A percentile compares a stretch with the other conserved stretches of the same genome.
Evolutionary conservation across 2,888 invertebrate species (phyloP).

Genomic region (Amorpha juglandis): DNA sequence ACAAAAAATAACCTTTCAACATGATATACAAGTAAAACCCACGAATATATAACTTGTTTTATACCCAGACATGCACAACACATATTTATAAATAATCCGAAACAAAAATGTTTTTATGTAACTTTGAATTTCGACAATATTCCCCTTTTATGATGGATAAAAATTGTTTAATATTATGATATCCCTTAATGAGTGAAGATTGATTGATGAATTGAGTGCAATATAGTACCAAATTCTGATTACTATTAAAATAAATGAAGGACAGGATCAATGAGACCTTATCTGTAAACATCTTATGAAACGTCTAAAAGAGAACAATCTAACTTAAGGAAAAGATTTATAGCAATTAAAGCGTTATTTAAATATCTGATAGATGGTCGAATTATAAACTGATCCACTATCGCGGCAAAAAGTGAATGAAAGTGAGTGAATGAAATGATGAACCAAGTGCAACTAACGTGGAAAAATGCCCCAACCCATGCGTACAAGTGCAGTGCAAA

Average conservation of each 20-base stretch:
- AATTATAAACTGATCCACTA: no score
- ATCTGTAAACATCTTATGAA: no score
- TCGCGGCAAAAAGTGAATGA: background rate
- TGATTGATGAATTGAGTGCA: background rate
- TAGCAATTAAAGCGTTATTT: no score
- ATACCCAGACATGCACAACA: constrained; percentile 9
- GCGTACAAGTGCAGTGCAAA: constrained; percentile 7
- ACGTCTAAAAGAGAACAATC: no score
- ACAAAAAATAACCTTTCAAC: constrained; percentile 14
- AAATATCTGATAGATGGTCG: no score
- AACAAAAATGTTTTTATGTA: background rate
- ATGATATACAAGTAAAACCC: background rate
- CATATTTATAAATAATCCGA: background rate
- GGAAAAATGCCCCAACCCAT: background rate
- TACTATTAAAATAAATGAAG: no score
- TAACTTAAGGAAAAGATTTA: no score
- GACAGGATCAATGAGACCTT: no score
- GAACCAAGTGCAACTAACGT: background rate
- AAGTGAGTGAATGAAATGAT: background rate
- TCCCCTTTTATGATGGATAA: background rate
- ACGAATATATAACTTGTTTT: background rate
- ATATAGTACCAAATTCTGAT: no score
- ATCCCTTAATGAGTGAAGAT: background rate
- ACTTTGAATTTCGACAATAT: no score
- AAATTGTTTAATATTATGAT: background rate